Base-by-base conservation (phyloP, 2,113 vertebrate species). In the Corydoras maculifer region DNA sequence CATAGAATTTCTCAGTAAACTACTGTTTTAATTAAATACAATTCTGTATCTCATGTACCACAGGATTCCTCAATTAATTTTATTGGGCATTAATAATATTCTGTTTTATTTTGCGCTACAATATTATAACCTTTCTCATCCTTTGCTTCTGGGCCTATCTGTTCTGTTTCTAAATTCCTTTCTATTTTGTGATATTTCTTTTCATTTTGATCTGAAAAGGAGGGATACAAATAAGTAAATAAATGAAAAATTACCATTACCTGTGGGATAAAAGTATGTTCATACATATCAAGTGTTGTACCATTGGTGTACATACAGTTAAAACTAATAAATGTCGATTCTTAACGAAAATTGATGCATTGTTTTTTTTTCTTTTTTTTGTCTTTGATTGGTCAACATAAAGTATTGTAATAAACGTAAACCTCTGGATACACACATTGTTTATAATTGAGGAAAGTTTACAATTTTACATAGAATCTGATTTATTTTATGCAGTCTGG, bases 311-410 rank as follows among this genome's bases (percentile, higher is more conserved):
- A 95, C 88, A 97, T 94, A 95, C 90, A 87, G 84, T 85, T 90
- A 74, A 87, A 88, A 90, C 88, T 90, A 98, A 98, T 98, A 98
- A 98, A 98, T 91, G 91, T 94, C 88, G 81, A 92, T 94, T 94
- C 90, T 89, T 92, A 90, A 94, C 92, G 91, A 91, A 53, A 53
- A 53, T 53, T 3, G 51, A 53, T 53, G 10, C 9, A 14, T 12
- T 53, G 51, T 53, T 53, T 53, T 53, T 53, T 53, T 53, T 12
- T 53, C 35, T 8, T 4, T 8, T 43, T 43, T 5, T 43, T 43
- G 18, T 25, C 18, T 25, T 25, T 25, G 18, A 43, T 5, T 2
- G 35, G 7, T 4, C 35, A 43, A 43, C 1, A 43, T 43, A 43
- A 4, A 2, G 4, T 43, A 43, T 43, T 2, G 35, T 43, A 43